Conservation (phyloP, 2,888 invertebrate genomes). For the Pomacea canaliculata region DNA sequence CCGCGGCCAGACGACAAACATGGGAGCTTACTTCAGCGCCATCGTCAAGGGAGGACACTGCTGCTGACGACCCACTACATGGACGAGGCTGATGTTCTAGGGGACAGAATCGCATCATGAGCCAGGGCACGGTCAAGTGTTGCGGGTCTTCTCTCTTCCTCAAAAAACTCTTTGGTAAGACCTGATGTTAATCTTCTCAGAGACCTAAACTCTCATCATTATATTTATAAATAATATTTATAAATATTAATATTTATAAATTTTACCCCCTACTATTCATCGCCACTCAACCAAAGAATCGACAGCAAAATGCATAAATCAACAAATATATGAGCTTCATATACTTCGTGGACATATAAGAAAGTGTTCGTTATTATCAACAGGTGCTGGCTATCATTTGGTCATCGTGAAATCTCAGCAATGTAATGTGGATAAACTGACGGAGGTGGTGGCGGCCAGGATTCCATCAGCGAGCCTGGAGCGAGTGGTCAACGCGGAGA, state of each 20-base stretch:
- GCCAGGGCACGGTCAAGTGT: conserved; percentile 83
- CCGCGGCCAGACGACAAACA: conserved; percentile 73
- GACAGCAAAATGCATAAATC: too few species aligned
- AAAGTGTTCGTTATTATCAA: not conserved
- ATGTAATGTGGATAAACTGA: conserved; percentile 73
- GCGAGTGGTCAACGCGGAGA: conserved; percentile 68
- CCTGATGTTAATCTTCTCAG: too few species aligned
- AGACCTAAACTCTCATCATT: too few species aligned
- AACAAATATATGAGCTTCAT: too few species aligned
- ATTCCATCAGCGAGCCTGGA: conserved; percentile 77
- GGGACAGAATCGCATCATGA: conserved; percentile 91
- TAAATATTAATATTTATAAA: conserved; percentile 19
- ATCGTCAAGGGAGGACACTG: conserved; percentile 79
- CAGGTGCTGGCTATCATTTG: conserved; percentile 85
- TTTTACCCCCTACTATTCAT: too few species aligned
- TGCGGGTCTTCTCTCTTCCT: conserved; percentile 81
- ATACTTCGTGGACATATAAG: too few species aligned
- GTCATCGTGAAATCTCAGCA: conserved; percentile 75
- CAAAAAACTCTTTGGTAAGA: conserved; percentile 82
- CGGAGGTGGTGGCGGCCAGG: conserved; percentile 75
- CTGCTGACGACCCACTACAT: conserved; percentile 85
- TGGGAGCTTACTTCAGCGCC: conserved; percentile 83
- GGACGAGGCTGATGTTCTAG: conserved; percentile 90
- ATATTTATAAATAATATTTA: too few species aligned
- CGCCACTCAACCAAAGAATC: too few species aligned